These are phyloP conservation scores for Aphrophora alni DNA, from an alignment of 2,888 invertebrate species.

Conservation along the genomic window DNA sequence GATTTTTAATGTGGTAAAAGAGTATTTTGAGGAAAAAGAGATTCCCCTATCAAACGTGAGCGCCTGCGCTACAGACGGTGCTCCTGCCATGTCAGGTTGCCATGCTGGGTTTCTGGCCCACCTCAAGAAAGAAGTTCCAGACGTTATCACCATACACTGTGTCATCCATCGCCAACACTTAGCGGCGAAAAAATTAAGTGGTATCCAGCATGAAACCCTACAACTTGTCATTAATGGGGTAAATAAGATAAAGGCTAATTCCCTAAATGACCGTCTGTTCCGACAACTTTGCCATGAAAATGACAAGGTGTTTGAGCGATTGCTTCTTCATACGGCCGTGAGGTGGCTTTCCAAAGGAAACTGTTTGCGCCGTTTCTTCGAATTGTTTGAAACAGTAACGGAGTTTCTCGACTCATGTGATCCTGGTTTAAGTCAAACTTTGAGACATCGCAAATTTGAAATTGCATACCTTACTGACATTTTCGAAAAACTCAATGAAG, in stretches of 20 bases:
- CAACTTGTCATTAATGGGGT: background rate
- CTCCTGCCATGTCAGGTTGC: conserved; percentile 33
- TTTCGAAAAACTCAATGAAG: background rate
- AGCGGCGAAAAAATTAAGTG: background rate
- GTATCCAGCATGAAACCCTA: background rate
- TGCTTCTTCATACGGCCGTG: background rate
- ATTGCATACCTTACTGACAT: too few species aligned
- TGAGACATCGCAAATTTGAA: too few species aligned
- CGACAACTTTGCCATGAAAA: background rate
- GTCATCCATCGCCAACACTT: background rate
- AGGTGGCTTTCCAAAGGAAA: background rate
- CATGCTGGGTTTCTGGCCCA: background rate
- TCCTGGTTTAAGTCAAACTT: background rate
- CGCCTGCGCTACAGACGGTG: conserved; percentile 37
- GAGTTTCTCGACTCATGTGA: background rate
- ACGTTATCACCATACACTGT: background rate
- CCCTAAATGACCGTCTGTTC: background rate
- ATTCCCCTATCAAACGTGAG: conserved; percentile 17
- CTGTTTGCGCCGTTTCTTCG: background rate
- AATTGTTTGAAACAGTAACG: background rate
- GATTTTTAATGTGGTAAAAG: conserved; percentile 32
- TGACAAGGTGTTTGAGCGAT: background rate
- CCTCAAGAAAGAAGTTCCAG: background rate
- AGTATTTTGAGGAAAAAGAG: conserved; percentile 18
- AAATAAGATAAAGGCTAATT: background rate